Conservation (phyloP, 2,888 invertebrate species). For the Philereme transversata region DNA sequence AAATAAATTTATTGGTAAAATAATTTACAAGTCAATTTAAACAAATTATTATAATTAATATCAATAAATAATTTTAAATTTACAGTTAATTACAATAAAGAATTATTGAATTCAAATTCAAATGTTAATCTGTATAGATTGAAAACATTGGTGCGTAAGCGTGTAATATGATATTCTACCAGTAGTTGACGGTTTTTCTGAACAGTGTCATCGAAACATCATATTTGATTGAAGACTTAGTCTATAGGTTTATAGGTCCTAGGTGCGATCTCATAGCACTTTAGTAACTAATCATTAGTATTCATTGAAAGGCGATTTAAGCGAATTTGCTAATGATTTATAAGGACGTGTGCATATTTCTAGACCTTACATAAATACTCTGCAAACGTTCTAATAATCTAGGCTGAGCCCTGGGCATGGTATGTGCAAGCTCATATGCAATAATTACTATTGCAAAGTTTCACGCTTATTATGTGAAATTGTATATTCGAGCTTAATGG, state of each 20-base stretch:
- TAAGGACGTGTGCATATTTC: constrained; percentile 30
- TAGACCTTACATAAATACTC: constrained; percentile 20
- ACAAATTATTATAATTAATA: too few species aligned
- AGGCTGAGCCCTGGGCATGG: constrained; percentile 20
- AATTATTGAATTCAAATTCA: too few species aligned
- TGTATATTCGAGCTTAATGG: constrained; percentile 12
- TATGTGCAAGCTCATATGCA: constrained; percentile 25
- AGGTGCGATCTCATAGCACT: constrained; percentile 19
- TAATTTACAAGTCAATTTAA: too few species aligned
- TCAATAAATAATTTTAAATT: too few species aligned
- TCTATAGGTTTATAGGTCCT: constrained; percentile 3
- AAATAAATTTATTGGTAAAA: too few species aligned
- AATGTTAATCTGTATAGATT: too few species aligned
- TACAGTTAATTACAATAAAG: too few species aligned
- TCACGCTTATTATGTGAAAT: constrained; percentile 24
- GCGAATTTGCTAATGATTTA: constrained; percentile 32
- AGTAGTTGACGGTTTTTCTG: too few species aligned
- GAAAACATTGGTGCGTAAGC: too few species aligned
- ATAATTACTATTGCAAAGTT: constrained; percentile 23
- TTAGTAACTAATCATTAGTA: constrained; percentile 40
- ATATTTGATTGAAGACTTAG: too few species aligned
- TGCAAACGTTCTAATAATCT: constrained; percentile 23
- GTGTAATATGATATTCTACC: too few species aligned
- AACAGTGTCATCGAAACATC: too few species aligned
- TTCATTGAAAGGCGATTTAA: constrained; percentile 37